phyloP scores from a whole-genome alignment of 2,888 invertebrate genomes.

The Dilophus febrilis region DNA sequence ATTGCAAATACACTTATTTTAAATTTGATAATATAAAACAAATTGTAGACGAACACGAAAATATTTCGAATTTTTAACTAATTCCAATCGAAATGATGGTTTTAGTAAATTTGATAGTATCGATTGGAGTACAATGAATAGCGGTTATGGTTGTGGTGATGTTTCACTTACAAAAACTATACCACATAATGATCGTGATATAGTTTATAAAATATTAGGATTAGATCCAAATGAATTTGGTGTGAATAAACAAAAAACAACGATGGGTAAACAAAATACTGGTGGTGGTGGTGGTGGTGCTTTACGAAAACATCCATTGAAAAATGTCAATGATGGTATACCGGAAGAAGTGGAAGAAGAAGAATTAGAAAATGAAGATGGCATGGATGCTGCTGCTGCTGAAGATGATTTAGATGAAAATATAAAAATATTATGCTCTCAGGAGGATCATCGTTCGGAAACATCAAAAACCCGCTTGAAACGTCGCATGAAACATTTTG shows the following conservation, averaged over 20 bases:
- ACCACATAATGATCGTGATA: slow-evolving; percentile 10
- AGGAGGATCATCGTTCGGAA: slow-evolving; percentile 38
- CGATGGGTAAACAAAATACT: background rate
- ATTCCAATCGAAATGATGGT: slow-evolving; percentile 23
- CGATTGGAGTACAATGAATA: slow-evolving; percentile 1
- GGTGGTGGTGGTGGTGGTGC: too few relatives aligned
- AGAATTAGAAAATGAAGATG: slow-evolving; percentile 16
- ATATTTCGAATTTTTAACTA: slow-evolving; percentile 43
- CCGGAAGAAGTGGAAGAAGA: slow-evolving; percentile 17
- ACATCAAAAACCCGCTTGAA: slow-evolving; percentile 32
- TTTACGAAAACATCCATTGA: too few relatives aligned
- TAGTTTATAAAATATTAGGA: slow-evolving; percentile 14
- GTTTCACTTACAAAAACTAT: too few relatives aligned
- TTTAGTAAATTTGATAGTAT: slow-evolving; percentile 10
- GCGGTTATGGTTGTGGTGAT: too few relatives aligned
- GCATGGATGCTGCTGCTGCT: too few relatives aligned
- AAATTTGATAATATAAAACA: background rate
- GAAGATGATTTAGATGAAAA: background rate
- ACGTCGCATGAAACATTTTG: slow-evolving; percentile 44
- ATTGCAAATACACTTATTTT: too few relatives aligned
- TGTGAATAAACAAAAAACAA: background rate
- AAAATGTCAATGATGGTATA: too few relatives aligned
- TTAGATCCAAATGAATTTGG: slow-evolving; percentile 11
- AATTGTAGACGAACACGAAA: slow-evolving; percentile 17
- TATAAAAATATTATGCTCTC: slow-evolving; percentile 25